Evolutionary conservation across 2,113 vertebrate species (phyloP).

Genomic region (Larimichthys crocea): DNA sequence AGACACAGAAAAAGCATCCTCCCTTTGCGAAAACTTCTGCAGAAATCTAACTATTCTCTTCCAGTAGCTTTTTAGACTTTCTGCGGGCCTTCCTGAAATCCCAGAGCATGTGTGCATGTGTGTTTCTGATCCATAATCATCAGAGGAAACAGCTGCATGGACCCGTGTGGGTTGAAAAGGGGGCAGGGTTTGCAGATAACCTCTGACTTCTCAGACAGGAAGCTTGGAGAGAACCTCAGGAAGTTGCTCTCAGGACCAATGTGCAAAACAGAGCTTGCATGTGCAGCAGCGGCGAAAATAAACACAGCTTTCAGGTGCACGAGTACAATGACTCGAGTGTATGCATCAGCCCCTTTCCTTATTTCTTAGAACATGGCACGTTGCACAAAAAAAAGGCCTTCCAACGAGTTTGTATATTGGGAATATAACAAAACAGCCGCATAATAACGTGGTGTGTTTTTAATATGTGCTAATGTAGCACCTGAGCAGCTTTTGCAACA

Average conservation of each 20-base stretch:
- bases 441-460: slow-evolving; percentile 40
- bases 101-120: slow-evolving; percentile 21
- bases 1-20: slow-evolving; percentile 18
- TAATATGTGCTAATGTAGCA: slow-evolving; percentile 54
- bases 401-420: slow-evolving; percentile 8
- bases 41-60: slow-evolving; percentile 27
- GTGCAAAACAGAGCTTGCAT: slow-evolving; percentile 61
- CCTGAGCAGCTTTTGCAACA: slow-evolving; percentile 60
- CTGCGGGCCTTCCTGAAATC: slow-evolving; percentile 51
- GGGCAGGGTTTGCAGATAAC: slow-evolving; percentile 75
- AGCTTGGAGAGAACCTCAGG: slow-evolving; percentile 76
- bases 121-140: slow-evolving; percentile 61
- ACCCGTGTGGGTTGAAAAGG: slow-evolving; percentile 53
- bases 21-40: slow-evolving; percentile 27
- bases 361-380: not conserved
- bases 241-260: slow-evolving; percentile 69
- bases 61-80: slow-evolving; percentile 9
- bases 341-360: slow-evolving; percentile 21
- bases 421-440: slow-evolving; percentile 21
- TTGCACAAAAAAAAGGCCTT: slow-evolving; percentile 1
- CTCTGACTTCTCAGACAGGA: slow-evolving; percentile 77
- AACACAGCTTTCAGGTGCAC: slow-evolving; percentile 72
- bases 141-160: slow-evolving; percentile 83
- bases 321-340: slow-evolving; percentile 57
- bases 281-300: slow-evolving; percentile 49